phyloP scores from a whole-genome alignment of 1,140 invertebrate genomes.

The Psilanteris sp. region DNA sequence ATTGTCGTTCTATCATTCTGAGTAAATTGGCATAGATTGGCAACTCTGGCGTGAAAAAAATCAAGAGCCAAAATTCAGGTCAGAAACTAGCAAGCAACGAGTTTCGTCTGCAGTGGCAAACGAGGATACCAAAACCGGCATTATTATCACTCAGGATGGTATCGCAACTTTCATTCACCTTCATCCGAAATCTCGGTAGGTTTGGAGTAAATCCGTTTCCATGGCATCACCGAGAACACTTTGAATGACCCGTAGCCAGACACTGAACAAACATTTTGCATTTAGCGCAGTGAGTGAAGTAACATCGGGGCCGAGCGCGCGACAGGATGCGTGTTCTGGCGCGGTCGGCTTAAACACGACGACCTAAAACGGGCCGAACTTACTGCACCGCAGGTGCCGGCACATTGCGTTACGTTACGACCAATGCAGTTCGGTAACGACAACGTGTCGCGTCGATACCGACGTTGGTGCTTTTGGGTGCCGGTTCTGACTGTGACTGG shows the following conservation, averaged over 20 bases:
- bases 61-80: too few species aligned
- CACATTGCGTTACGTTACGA: slow-evolving; percentile 42
- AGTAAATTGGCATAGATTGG: too few species aligned
- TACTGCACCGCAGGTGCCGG: slow-evolving; percentile 13
- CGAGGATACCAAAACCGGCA: too few species aligned
- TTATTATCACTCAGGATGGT: too few species aligned
- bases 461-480: slow-evolving; percentile 69
- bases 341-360: slow-evolving; percentile 1
- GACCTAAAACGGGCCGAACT: not conserved
- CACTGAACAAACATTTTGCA: slow-evolving; percentile 39
- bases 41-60: too few species aligned
- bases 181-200: slow-evolving; percentile 40
- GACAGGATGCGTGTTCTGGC: not conserved
- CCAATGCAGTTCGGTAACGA: slow-evolving; percentile 42
- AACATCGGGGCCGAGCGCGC: slow-evolving; percentile 6
- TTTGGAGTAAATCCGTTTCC: slow-evolving; percentile 33
- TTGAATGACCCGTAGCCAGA: slow-evolving; percentile 18
- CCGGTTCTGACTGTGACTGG: slow-evolving; percentile 74
- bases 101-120: too few species aligned
- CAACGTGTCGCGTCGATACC: slow-evolving; percentile 52
- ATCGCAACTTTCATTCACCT: slow-evolving; percentile 46
- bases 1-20: too few species aligned
- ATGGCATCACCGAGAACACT: slow-evolving; percentile 46
- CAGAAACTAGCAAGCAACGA: too few species aligned
- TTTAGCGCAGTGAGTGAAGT: slow-evolving; percentile 9